Evolutionary conservation across 2,113 vertebrate genomes (phyloP), one percentile per base, ranked within the genome.

Genomic region (Cochlearius cochlearius): DNA sequence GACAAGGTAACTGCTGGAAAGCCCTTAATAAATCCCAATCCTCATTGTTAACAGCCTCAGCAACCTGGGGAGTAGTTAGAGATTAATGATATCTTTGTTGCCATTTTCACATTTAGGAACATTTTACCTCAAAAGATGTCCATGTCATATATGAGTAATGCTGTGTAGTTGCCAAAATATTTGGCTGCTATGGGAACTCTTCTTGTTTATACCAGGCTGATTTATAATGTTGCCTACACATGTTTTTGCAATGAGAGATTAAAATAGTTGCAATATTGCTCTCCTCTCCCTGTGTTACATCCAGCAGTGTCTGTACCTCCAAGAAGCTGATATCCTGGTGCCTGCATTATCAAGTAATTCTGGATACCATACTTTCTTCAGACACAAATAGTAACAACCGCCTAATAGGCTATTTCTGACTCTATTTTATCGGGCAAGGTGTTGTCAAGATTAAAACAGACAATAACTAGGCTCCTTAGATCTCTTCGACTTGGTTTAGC

Each of bases 181-280:
- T 91, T 89, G 76, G 80, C 89, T 97, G 76, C 89, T 91, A 94
- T 94, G 94, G 92, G 15, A 97, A 97, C 79, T 64, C 68, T 47
- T 81, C 47, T 93, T 93, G 91, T 96, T 96, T 95, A 77, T 91
- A 84, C 7, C 60, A 88, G 68, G 36, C 17, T 84, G 68, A 91
- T 91, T 91, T 94, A 58, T 36, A 92, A 78, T 64, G 93, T 96
- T 96, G 86, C 79, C 75, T 78, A 69, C 86, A 97, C 58, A 53
- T 92, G 92, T 91, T 95, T 94, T 94, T 95, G 22, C 59, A 91
- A 94, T 91, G 69, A 92, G 52, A 92, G 62, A 95, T 89, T 91
- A 89, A 94, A 96, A 96, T 60, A 91, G 75, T 67, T 84, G 68
- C 49, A 78, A 52, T 92, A 81, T 68, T 89, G 80, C 53, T 81